A percentile compares a stretch with the other conserved stretches of the same genome.
Evolutionary conservation across 2,888 invertebrate genomes (phyloP).

Genomic region (Aphodius granarius): DNA sequence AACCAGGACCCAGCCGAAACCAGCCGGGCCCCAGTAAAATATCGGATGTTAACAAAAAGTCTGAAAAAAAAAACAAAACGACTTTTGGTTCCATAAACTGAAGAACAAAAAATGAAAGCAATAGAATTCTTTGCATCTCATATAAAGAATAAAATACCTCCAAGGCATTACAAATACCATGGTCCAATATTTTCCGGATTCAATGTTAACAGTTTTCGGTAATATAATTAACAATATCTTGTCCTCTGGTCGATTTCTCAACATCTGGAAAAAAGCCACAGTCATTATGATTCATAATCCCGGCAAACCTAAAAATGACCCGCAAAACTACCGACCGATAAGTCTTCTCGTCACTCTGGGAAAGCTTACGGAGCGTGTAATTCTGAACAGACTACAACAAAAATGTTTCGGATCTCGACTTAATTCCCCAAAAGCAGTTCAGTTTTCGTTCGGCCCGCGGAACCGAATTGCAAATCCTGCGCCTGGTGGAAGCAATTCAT

Average conservation of each 20-base stretch:
- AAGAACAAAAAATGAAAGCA: constrained; percentile 6
- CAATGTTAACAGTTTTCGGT: too few species aligned
- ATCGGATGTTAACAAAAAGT: not conserved
- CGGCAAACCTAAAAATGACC: not conserved
- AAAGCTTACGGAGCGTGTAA: not conserved
- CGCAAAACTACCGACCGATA: not conserved
- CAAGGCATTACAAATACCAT: not conserved
- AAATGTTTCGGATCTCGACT: not conserved
- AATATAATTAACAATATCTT: too few species aligned
- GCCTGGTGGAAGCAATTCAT: not conserved
- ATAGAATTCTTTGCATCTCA: constrained; percentile 1
- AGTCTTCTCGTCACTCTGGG: not conserved
- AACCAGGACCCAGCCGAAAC: not conserved
- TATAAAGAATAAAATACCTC: constrained; percentile 3
- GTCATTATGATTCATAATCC: not conserved
- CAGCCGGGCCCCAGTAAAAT: not conserved
- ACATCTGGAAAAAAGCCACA: not conserved
- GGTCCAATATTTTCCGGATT: too few species aligned
- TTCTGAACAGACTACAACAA: not conserved
- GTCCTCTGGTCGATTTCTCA: not conserved
- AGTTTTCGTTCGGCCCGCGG: not conserved
- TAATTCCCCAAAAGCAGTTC: not conserved
- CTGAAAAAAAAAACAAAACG: constrained; percentile 5
- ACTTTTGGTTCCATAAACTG: not conserved
- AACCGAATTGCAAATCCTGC: not conserved